These are phyloP conservation scores for Smutsia gigantea DNA, from an alignment of 2,797 vertebrate species.

Conservation along the genomic window DNA sequence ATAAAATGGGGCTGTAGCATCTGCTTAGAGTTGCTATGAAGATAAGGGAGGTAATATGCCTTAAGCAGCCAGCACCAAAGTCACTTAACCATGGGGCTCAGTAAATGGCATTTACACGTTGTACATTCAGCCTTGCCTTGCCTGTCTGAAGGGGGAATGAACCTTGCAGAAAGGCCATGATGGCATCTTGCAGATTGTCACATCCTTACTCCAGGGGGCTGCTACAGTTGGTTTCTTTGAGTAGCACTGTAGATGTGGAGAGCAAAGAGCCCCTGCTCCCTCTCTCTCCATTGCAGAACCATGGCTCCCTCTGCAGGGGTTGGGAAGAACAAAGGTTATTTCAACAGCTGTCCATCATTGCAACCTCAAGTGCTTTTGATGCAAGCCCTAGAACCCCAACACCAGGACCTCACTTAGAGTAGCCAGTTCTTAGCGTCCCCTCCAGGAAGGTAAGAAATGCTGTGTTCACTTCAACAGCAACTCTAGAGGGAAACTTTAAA, in stretches of 20 bases:
- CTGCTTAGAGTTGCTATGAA: neutral
- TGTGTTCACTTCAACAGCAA: neutral
- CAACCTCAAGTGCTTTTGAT: neutral
- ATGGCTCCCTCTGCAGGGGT: rapidly evolving
- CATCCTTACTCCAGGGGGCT: neutral
- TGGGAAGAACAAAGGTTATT: neutral
- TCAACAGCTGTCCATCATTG: neutral
- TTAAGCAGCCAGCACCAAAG: neutral
- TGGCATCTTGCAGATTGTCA: neutral
- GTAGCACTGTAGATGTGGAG: rapidly evolving
- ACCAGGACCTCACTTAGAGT: neutral
- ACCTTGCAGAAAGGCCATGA: neutral
- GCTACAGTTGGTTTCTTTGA: neutral
- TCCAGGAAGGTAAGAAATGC: neutral
- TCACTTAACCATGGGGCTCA: neutral
- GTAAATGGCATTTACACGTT: neutral
- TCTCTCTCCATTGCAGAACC: neutral
- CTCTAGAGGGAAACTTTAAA: neutral
- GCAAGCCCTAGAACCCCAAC: neutral
- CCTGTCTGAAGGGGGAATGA: neutral
- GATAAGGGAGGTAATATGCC: neutral
- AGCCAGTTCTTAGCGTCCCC: neutral
- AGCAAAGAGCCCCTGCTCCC: neutral
- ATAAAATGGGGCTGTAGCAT: neutral
- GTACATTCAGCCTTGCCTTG: neutral